These are phyloP conservation scores for Sinocyclocheilus anshuiensis DNA, from an alignment of 2,113 vertebrate species.

Conservation along the genomic window DNA sequence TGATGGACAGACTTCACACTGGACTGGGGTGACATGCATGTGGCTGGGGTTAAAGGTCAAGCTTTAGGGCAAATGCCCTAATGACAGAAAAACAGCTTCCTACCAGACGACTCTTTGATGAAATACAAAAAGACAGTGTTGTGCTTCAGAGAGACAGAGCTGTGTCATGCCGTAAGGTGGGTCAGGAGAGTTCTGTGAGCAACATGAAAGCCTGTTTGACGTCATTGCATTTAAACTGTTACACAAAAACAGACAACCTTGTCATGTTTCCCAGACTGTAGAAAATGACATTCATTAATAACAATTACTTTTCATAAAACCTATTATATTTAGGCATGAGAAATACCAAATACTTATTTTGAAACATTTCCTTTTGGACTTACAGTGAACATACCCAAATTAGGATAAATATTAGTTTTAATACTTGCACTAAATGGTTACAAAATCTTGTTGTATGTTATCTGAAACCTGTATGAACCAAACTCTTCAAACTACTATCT, in stretches of 20 bases:
- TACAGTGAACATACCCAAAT: not conserved
- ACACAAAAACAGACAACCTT: constrained; percentile 9
- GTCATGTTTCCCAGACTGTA: not conserved
- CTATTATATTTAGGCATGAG: not conserved
- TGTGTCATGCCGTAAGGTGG: not conserved
- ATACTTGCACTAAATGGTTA: constrained; percentile 24
- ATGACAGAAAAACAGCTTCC: constrained; percentile 24
- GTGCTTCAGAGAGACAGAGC: not conserved
- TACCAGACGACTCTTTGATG: not conserved
- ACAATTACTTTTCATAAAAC: not conserved
- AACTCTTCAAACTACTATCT: not conserved
- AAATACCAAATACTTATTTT: too few relatives aligned
- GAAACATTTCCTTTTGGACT: not conserved
- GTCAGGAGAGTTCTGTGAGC: not conserved
- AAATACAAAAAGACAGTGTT: constrained; percentile 16
- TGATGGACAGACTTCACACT: constrained; percentile 11
- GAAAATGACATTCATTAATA: not conserved
- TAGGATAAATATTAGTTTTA: constrained; percentile 8
- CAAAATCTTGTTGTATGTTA: not conserved
- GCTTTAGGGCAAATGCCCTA: not conserved
- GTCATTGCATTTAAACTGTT: constrained; percentile 17
- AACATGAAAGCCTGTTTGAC: constrained; percentile 1
- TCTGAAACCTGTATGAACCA: not conserved
- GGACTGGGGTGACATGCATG: not conserved
- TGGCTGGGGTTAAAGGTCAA: constrained; percentile 21